Base-by-base conservation (phyloP, 1,140 invertebrate genomes). In the Maniola jurtina region DNA sequence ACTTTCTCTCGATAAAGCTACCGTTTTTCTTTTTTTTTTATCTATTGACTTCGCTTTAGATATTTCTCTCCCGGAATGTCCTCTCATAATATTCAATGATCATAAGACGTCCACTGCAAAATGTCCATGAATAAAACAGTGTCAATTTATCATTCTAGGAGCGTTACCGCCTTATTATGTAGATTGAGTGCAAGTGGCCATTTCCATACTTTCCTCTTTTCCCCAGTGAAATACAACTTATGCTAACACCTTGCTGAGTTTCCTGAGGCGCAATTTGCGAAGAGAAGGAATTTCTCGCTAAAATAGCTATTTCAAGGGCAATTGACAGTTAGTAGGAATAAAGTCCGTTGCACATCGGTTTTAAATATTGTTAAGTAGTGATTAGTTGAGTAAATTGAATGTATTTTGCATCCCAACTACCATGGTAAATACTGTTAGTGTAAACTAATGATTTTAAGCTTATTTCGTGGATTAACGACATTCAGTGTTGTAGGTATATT, bases 131-230 rank as follows among this genome's bases (percentile, higher is more conserved):
- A 72, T 72, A 72, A 72, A 68, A 68, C 66, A 68, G 47, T 38
- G 38, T 50, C 57, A 72, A 72, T 68, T 72, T 64, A 65, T 72
- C 70, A 72, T 65, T 65, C 42, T 35, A 54, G 50, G 52, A 52
- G 57, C 69, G 57, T 68, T 72, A 68, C 52, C 70, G 70, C 63
- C 66, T 64, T 72, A 71, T 71, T 71, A 72, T 72, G 70, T 72
- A 72, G 66, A 72, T 72, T 72, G 70, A 65, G 70, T 72, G 70
- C 70, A 72, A 72, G 70, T 72, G 66, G 70, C 66, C 45, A 72
- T 68, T 72, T 68, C 70, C 70, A 72, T 72, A 72, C 66, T 72
- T 68, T 68, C 54, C 70, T 68, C 56, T 64, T 52, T 68, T 61
- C 61, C 65, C 52, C 10, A 61, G 64, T 65, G 61, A 71, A 68